A percentile compares a stretch with the other conserved stretches of the same genome.
These are phyloP conservation scores for Cliona cf. orientalis DNA, from an alignment of 37 sponge, comb jelly and placozoan species.

Conservation along the genomic window DNA sequence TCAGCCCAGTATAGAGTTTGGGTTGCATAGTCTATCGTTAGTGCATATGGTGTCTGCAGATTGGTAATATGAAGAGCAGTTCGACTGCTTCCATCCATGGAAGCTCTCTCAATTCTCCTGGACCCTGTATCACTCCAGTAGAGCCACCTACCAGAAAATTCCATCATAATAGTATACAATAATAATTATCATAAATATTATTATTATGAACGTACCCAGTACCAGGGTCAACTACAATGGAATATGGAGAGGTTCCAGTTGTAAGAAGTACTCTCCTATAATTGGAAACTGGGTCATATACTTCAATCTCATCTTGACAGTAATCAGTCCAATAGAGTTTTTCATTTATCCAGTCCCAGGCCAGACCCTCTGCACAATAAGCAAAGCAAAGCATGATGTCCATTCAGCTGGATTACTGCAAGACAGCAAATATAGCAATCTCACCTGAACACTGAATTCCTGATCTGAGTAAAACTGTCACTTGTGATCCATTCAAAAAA, in stretches of 20 bases:
- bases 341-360: constrained; percentile 68
- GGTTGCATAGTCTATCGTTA: constrained; percentile 38
- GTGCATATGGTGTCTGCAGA: constrained; percentile 35
- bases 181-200: neutral
- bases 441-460: constrained; percentile 13
- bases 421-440: neutral
- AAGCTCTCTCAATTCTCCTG: constrained; percentile 52
- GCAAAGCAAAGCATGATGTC: too few relatives aligned
- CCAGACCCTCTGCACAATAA: constrained; percentile 64
- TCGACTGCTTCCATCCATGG: constrained; percentile 66
- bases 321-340: constrained; percentile 76
- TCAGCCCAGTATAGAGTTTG: constrained; percentile 49
- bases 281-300: constrained; percentile 55
- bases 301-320: constrained; percentile 15
- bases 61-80: constrained; percentile 17
- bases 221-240: constrained; percentile 16
- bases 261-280: neutral
- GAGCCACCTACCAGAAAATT: constrained; percentile 20
- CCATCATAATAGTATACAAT: neutral
- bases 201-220: constrained; percentile 2
- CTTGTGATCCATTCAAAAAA: constrained; percentile 12
- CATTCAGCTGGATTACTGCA: too few relatives aligned
- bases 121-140: constrained; percentile 73
- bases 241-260: constrained; percentile 12
- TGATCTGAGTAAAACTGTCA: neutral